These are phyloP conservation scores for Corythornis vintsioides DNA, from an alignment of 2,113 vertebrate genomes.

Conservation along the genomic window DNA sequence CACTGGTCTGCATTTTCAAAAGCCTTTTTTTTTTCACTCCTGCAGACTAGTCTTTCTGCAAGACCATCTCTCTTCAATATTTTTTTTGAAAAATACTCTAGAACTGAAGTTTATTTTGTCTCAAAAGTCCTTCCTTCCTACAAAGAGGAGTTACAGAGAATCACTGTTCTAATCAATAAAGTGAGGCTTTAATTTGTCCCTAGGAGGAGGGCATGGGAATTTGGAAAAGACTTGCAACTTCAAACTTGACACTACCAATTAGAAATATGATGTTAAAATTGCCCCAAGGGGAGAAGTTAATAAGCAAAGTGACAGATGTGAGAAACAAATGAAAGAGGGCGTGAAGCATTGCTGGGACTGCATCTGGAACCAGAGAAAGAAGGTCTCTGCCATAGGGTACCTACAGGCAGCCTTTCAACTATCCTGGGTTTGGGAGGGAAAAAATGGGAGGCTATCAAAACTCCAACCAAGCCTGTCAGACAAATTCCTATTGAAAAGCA, in stretches of 20 bases:
- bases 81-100: neutral
- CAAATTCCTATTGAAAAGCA: neutral
- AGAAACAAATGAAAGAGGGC: neutral
- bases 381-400: neutral
- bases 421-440: neutral
- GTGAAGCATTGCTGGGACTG: neutral
- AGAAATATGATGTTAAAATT: slow-evolving; percentile 33
- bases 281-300: neutral
- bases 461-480: neutral
- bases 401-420: neutral
- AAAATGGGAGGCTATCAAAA: neutral
- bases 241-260: slow-evolving; percentile 2
- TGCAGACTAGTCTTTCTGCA: neutral
- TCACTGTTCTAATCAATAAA: neutral
- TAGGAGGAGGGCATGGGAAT: neutral
- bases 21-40: neutral
- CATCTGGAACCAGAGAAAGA: neutral
- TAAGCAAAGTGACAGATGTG: neutral
- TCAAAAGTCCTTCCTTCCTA: neutral
- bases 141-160: neutral
- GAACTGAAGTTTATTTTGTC: neutral
- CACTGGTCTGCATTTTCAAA: neutral
- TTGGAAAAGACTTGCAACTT: slow-evolving; percentile 15
- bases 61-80: neutral
- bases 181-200: neutral